A percentile compares a stretch with the other conserved stretches of the same genome.
These are phyloP conservation scores for Raja brachyura DNA, from an alignment of 2,113 vertebrate species.

Conservation along the genomic window DNA sequence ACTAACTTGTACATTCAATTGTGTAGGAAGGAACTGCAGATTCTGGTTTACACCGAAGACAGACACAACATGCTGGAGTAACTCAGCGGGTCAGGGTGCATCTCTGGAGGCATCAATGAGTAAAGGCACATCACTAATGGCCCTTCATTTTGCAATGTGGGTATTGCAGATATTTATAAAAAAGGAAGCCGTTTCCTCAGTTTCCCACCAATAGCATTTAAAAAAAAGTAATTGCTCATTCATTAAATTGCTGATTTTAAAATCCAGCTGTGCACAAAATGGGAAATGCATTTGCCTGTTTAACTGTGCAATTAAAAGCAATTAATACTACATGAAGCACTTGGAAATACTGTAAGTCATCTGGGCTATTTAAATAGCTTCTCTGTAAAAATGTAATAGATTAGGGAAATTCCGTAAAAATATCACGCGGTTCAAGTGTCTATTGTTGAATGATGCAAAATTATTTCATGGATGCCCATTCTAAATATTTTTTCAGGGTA, in stretches of 20 bases:
- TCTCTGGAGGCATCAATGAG: too few species aligned
- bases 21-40: too few species aligned
- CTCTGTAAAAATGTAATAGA: not conserved
- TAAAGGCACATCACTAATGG: too few species aligned
- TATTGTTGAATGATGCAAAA: not conserved
- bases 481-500: not conserved
- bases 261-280: constrained; percentile 2
- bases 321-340: not conserved
- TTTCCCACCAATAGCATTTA: not conserved
- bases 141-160: too few species aligned
- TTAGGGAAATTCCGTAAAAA: not conserved
- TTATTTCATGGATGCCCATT: not conserved
- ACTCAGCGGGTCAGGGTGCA: too few species aligned
- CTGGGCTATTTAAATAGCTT: not conserved
- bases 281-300: not conserved
- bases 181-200: not conserved
- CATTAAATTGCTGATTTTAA: not conserved
- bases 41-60: too few species aligned
- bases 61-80: too few species aligned
- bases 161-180: too few species aligned
- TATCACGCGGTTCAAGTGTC: not conserved
- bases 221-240: not conserved
- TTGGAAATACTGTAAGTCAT: not conserved
- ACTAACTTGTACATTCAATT: too few species aligned
- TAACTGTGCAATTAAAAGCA: not conserved